A percentile compares a stretch with the other conserved stretches of the same genome.
These are phyloP conservation scores for Apamea anceps DNA, from an alignment of 2,888 invertebrate species.

Conservation along the genomic window DNA sequence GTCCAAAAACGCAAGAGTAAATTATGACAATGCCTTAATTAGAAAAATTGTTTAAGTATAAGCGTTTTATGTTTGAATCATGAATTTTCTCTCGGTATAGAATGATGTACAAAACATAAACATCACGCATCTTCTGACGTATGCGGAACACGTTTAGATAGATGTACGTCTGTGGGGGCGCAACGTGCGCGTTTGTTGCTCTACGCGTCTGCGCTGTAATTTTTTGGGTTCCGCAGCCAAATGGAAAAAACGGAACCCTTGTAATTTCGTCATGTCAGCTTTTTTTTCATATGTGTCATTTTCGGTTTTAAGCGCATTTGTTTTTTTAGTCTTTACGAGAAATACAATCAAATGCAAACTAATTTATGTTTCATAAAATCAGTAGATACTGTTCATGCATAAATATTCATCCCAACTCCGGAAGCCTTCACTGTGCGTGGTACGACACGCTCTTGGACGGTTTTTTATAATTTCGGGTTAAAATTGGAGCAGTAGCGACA, in stretches of 20 bases:
- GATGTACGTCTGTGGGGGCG: constrained; percentile 2
- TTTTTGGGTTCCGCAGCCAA: neutral
- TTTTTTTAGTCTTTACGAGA: neutral
- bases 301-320: neutral
- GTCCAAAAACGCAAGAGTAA: neutral
- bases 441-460: no score
- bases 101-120: constrained; percentile 24
- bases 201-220: neutral
- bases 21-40: neutral
- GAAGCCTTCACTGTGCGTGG: neutral
- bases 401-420: neutral
- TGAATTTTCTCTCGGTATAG: neutral
- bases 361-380: neutral
- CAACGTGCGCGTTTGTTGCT: constrained; percentile 2
- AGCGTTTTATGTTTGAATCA: neutral
- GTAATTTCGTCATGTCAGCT: neutral
- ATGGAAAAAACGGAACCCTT: neutral
- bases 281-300: no score
- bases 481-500: constrained; percentile 10
- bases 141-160: constrained; percentile 16
- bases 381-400: no score
- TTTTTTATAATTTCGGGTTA: constrained; percentile 5
- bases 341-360: neutral
- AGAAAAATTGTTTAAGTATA: neutral
- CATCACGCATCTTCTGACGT: constrained; percentile 29